phyloP scores from a whole-genome alignment of 2,888 invertebrate species.

The Syrphus vitripennis region DNA sequence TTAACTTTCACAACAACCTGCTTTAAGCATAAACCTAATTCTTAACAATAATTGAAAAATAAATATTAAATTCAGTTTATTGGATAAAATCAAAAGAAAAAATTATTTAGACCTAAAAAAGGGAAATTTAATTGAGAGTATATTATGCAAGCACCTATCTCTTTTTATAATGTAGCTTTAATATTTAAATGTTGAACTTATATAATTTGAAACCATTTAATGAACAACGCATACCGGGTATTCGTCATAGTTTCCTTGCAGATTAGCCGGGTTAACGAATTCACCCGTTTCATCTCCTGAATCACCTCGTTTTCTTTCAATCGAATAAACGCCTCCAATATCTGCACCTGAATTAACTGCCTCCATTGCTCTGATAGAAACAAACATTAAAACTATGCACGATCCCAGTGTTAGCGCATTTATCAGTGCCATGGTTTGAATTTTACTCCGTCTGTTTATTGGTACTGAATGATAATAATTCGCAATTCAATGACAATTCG shows the following conservation, averaged over 20 bases:
- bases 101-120: too few relatives aligned
- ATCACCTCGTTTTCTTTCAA: conserved; percentile 19
- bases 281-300: conserved; percentile 21
- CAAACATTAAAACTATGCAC: conserved; percentile 43
- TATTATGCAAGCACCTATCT: too few relatives aligned
- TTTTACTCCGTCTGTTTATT: background rate
- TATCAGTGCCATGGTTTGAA: conserved; percentile 42
- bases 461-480: too few relatives aligned
- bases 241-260: conserved; percentile 42
- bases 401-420: conserved; percentile 40
- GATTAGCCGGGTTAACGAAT: conserved; percentile 34
- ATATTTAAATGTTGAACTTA: too few relatives aligned
- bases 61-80: too few relatives aligned
- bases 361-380: conserved; percentile 12
- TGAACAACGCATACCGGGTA: conserved; percentile 38
- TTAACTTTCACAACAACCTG: too few relatives aligned
- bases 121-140: too few relatives aligned
- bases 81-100: too few relatives aligned
- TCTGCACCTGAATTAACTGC: conserved; percentile 6
- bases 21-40: too few relatives aligned
- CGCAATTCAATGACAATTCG: background rate
- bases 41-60: too few relatives aligned
- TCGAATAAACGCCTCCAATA: conserved; percentile 40
- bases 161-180: too few relatives aligned
- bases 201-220: background rate